Base-by-base conservation (phyloP, 2,113 vertebrate species). In the Macrotus californicus region DNA sequence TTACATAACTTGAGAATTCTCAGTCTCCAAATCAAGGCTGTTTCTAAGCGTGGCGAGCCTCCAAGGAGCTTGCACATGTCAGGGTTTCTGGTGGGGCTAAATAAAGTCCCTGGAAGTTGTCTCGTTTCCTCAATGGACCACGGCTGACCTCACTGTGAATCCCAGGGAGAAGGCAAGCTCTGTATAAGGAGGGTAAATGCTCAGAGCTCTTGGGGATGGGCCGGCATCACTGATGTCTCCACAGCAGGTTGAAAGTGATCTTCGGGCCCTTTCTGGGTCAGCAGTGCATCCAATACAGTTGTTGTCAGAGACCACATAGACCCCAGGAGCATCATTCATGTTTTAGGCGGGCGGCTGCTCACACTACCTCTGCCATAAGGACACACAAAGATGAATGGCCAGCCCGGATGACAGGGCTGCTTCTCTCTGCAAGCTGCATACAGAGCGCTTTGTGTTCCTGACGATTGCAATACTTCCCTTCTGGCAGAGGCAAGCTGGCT, bases 321-420 rank as follows among this genome's bases (percentile, higher is more conserved):
- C 41, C 59, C 83, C 56, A 83, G 84, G 48, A 88, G 31, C 72
- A 26, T n/a, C 21, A 6, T 26, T 56, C 54, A 1, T 6, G 39
- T 43, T 59, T 76, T 41, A 24, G 46, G n/a, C 34, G 8, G 24
- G 43, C 2, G 91, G 54, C 90, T 84, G 26, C 54, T 39, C 61
- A 56, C 26, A 26, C 82, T 26, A n/a, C 69, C 61, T 81, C 46
- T 67, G 64, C 89, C 39, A 4, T 21, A 7, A 77, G 50, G 79
- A 94, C 93, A 94, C 79, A 93, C 95, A 97, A 91, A 97, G 91
- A 96, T 97, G 96, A 97, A 96, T 94, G 91, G 89, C 46, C 67
- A 3, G 81, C 36, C 82, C 5, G 4, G 39, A 19, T 14, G 95
- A 92, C 91, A 59, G 64, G 54, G 43, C 92, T 16, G 43, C 90